Conservation (phyloP, 2,888 invertebrate species). For the Belgica antarctica region DNA sequence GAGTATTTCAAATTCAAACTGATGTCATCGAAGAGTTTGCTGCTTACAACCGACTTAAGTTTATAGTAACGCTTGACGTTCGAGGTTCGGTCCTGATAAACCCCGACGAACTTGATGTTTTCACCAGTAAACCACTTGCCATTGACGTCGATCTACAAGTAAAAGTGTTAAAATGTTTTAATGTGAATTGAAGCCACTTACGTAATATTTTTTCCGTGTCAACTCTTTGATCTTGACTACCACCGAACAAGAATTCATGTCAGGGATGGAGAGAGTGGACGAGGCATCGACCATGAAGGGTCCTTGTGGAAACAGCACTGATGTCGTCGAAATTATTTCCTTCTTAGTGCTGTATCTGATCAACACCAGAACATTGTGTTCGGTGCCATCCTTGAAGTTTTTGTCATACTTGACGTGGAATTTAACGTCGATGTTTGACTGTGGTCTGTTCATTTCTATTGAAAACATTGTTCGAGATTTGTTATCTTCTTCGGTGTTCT, state of each 20-base stretch:
- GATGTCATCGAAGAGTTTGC: conserved; percentile 71
- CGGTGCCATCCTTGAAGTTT: conserved; percentile 56
- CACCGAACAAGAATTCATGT: conserved; percentile 67
- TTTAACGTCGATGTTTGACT: conserved; percentile 66
- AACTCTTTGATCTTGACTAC: conserved; percentile 68
- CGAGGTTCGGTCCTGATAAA: conserved; percentile 73
- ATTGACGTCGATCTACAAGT: conserved; percentile 63
- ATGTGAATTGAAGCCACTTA: conserved; percentile 51
- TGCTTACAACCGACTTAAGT: conserved; percentile 68
- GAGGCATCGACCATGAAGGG: conserved; percentile 67
- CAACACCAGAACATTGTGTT: conserved; percentile 58
- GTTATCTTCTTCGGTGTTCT: conserved; percentile 62
- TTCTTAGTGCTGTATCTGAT: conserved; percentile 62
- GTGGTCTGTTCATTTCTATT: conserved; percentile 64
- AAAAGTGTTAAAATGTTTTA: neutral
- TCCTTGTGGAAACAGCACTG: conserved; percentile 65
- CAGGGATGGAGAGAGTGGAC: conserved; percentile 71
- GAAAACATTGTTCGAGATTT: conserved; percentile 62
- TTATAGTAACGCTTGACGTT: conserved; percentile 64
- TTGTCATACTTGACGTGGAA: conserved; percentile 57
- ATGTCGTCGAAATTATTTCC: conserved; percentile 60
- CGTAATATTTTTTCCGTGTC: conserved; percentile 66
- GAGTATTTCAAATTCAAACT: conserved; percentile 65
- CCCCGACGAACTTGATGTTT: conserved; percentile 63
- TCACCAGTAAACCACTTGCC: conserved; percentile 79